Conservation (phyloP, 2,888 invertebrate species). For the Keiferia lycopersicella region DNA sequence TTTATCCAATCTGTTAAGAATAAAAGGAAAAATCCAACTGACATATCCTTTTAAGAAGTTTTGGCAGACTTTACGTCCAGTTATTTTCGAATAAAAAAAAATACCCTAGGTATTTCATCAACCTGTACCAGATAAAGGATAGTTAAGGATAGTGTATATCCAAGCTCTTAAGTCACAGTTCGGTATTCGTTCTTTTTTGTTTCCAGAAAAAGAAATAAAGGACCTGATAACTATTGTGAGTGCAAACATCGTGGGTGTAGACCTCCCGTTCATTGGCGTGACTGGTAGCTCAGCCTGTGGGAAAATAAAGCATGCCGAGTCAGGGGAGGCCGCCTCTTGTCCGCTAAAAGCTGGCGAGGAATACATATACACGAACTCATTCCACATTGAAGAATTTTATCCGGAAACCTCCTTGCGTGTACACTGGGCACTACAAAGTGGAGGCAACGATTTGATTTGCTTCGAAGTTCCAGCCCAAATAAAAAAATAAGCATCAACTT, state of each 20-base stretch:
- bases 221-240: conserved; percentile 80
- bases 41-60: background rate
- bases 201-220: conserved; percentile 66
- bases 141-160: too few species aligned
- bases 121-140: too few species aligned
- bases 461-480: conserved; percentile 85
- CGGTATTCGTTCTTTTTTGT: too few species aligned
- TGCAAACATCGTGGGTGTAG: conserved; percentile 73
- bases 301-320: conserved; percentile 59
- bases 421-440: conserved; percentile 81
- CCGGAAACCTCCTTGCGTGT: conserved; percentile 76
- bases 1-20: conserved; percentile 4
- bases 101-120: too few species aligned
- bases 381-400: conserved; percentile 73
- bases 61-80: background rate
- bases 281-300: conserved; percentile 85
- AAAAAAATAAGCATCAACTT: background rate
- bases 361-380: conserved; percentile 84
- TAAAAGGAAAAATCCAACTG: background rate
- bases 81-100: too few species aligned
- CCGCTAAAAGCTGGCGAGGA: conserved; percentile 83
- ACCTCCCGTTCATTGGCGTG: conserved; percentile 87
- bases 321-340: conserved; percentile 81
- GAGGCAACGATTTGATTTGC: conserved; percentile 77
- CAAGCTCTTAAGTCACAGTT: too few species aligned